Base-by-base conservation (phyloP, 2,797 vertebrate species). In the Fundulus diaphanus region DNA sequence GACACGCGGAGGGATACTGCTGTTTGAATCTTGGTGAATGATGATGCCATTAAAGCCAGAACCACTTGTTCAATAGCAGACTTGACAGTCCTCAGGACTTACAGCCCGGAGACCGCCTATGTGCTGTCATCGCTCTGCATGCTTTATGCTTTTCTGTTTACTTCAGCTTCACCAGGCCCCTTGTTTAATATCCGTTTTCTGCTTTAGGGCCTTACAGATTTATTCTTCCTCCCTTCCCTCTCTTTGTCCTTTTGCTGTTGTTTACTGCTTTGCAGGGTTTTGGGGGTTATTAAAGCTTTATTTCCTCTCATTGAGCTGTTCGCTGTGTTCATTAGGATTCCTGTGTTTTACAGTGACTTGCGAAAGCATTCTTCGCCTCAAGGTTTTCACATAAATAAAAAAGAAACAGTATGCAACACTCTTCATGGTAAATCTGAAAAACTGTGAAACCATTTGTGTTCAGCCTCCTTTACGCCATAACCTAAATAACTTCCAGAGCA, bases 61-160 rank as follows among this genome's bases (percentile, higher is more conserved):
- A 68, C 85, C 76, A 65, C 68, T 82, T 67, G 72, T 70, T 87
- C 83, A 89, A 83, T 89, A 88, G 83, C 77, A 63, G 68, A 54
- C 79, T 70, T 79, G 87, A 72, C 85, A 84, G 86, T 69, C 9
- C 72, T 74, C 78, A 81, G 83, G 85, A 86, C 74, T 83, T 80
- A 82, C 81, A 77, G 81, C 77, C 77, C 16, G 8, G 13, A 76
- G 77, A 79, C 78, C 72, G n/a, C 70, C 63, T 15, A 29, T 74
- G 76, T 67, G 73, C 70, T 49, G 51, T 46, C 84, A 89, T 88
- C 79, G 66, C 78, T 88, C 87, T 73, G 74, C 7, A 61, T 87
- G 89, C 16, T 92, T 88, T 89, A 90, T 87, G 48, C 75, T 56
- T 76, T 68, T 51, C 42, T 87, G 82, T 89, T 90, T 87, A 82